Base-by-base conservation (phyloP, 2,888 invertebrate species). In the Idaea aversata region DNA sequence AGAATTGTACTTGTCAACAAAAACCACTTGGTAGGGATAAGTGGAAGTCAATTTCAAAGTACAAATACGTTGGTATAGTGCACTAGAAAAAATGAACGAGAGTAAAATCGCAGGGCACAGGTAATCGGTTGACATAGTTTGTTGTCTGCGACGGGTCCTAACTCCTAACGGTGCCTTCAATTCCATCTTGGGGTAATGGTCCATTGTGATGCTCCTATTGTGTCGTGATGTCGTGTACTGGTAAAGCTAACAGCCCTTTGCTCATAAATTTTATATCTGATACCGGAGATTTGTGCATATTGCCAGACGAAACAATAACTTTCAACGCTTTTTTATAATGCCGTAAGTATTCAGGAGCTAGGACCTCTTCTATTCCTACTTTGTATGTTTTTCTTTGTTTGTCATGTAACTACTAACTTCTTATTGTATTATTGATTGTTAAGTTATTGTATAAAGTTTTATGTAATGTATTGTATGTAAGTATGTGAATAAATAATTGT, bases 181-280 rank as follows among this genome's bases (percentile, higher is more conserved):
- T 47, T 10, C 47, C 47, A 47, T 47, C 47, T 47, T 10, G 47
- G 47, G 47, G 47, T 47, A 47, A 47, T 47, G 13, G 47, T 47
- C 47, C 47, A 47, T 47, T 47, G 47, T 47, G 47, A 47, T 10
- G 47, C 47, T 47, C 47, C 47, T 47, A 10, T 47, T 47, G 47
- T 47, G 47, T 47, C 47, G 47, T 13, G 13, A 47, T 47, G 47
- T 47, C 47, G 7, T 47, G 47, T 47, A 47, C 47, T 47, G 47
- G 47, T 47, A 10, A 25, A 47, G 10, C 47, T 47, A 47, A 47
- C 47, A 47, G 47, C 47, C 47, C 47, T 47, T 47, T 47, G 47
- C 47, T 47, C 47, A 47, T 47, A 47, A 47, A 47, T 47, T 47
- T 47, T 47, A 47, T 47, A 47, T 47, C 47, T 47, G 47, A 47